Evolutionary conservation across 2,113 vertebrate species (phyloP), one percentile per base, ranked within the genome.

Genomic region (Atractosteus spatula): DNA sequence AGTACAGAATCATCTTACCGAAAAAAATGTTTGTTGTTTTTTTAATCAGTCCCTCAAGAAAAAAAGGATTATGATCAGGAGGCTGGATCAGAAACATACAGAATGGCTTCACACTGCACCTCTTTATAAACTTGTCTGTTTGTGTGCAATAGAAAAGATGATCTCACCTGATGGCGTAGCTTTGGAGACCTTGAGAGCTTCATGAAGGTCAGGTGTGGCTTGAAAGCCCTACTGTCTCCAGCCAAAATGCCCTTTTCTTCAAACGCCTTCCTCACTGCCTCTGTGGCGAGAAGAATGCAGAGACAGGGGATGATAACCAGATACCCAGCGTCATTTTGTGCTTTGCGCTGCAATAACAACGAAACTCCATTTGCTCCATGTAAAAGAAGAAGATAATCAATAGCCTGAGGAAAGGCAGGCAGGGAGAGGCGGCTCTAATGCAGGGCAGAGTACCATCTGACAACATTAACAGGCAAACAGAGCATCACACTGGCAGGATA

Each of bases 171-270:
- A 45, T 90, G 95, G 76, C 86, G 82, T 55, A 98, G 89, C 74
- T 90, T 87, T 3, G 93, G 86, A 16, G 92, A 91, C 90, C 88
- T 94, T 68, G 95, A 97, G 76, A 98, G 87, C 81, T 99, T 99
- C 94, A 99, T 96, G 79, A 99, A 97, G 78, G 97, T 99, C 81
- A 99, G 89, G 80, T 99, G 96, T 57, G 97, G 96, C 78, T 94
- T 93, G 79, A 96, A 98, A 81, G 79, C 79, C 82, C 86, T 91
- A 56, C 73, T 80, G 64, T 93, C 95, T 86, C 87, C 92, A 67
- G 88, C 67, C 61, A 89, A 65, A 72, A 99, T 90, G 29, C 95
- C 96, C 71, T 91, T 93, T 83, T 91, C 92, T 82, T 93, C 92
- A 80, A 99, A 98, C 73, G 83, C 87, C 17, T 82, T 91, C 80